phyloP scores from a whole-genome alignment of 2,113 vertebrate species.

The Lophochroa leadbeateri region DNA sequence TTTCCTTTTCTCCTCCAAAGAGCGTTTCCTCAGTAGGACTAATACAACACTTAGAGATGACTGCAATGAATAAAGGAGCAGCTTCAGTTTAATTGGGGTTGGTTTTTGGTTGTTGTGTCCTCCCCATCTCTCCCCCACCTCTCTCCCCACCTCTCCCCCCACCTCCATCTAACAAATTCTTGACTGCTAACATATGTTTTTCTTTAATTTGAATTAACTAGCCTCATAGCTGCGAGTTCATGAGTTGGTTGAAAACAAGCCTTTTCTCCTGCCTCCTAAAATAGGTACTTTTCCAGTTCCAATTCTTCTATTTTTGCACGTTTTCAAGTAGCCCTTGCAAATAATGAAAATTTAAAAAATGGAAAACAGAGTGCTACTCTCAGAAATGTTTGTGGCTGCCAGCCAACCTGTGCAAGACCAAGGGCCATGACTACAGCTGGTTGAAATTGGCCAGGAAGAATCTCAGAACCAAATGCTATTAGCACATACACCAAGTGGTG shows the following conservation, averaged over 20 bases:
- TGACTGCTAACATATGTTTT: not conserved
- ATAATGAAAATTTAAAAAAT: not conserved
- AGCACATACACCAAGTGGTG: not conserved
- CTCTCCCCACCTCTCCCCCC: too few relatives aligned
- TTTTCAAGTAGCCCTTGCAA: not conserved
- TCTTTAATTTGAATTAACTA: not conserved
- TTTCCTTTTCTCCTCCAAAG: not conserved
- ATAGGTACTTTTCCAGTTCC: not conserved
- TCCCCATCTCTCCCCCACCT: not conserved
- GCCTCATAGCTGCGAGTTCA: not conserved
- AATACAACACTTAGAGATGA: not conserved
- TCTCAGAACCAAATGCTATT: not conserved
- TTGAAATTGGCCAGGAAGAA: not conserved
- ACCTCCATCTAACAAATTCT: not conserved
- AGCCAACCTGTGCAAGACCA: not conserved
- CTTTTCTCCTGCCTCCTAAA: not conserved
- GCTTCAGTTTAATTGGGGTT: not conserved
- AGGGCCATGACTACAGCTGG: not conserved
- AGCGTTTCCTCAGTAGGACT: not conserved
- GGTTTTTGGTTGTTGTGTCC: not conserved
- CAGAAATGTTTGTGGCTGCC: not conserved
- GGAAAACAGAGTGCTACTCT: not conserved
- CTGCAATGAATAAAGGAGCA: not conserved
- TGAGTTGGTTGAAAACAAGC: not conserved
- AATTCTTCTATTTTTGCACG: not conserved